A percentile compares a stretch with the other conserved stretches of the same genome.
These are phyloP conservation scores for Aradophagus sp. DNA, from an alignment of 1,140 invertebrate genomes.

Conservation along the genomic window DNA sequence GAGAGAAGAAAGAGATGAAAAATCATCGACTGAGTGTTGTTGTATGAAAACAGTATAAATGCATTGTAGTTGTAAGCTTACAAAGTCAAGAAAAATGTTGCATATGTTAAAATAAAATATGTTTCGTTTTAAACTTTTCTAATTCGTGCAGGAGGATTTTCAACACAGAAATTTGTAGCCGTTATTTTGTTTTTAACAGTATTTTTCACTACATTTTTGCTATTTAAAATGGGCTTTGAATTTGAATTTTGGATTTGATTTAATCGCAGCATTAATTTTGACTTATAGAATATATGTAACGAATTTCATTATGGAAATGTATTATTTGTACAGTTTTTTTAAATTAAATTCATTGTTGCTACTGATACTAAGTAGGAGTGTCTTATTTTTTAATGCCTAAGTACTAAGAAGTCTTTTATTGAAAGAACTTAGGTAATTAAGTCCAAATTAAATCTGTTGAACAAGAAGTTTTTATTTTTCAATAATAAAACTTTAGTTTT, in stretches of 20 bases:
- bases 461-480: too few species aligned
- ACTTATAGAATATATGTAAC: constrained; percentile 34
- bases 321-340: constrained; percentile 56
- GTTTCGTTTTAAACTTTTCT: background rate
- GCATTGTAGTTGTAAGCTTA: constrained; percentile 38
- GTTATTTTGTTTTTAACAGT: too few species aligned
- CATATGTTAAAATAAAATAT: constrained; percentile 11
- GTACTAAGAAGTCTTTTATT: too few species aligned
- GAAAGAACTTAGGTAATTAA: too few species aligned
- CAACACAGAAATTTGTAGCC: too few species aligned
- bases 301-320: constrained; percentile 39
- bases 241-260: too few species aligned
- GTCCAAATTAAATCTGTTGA: too few species aligned
- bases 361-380: too few species aligned
- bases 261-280: constrained; percentile 34
- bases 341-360: constrained; percentile 54
- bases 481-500: constrained; percentile 4
- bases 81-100: constrained; percentile 12
- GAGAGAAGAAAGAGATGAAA: too few species aligned
- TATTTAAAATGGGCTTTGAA: constrained; percentile 4
- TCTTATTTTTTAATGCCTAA: too few species aligned
- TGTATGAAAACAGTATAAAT: constrained; percentile 47
- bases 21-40: constrained; percentile 51
- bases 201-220: background rate
- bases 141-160: background rate